phyloP scores from a whole-genome alignment of 1,140 invertebrate species.

The Diorhabda carinulata region DNA sequence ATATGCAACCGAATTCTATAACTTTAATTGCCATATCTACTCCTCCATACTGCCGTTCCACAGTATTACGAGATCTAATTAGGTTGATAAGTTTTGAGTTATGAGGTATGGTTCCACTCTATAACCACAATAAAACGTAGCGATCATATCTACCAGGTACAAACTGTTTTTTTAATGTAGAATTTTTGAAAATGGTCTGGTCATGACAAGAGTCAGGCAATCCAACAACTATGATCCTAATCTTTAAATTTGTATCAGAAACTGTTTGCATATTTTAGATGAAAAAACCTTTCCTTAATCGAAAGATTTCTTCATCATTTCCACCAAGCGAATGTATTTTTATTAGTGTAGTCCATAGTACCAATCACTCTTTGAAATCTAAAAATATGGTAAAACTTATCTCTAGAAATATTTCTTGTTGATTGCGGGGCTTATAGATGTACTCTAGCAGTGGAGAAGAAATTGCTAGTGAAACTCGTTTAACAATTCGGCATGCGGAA shows the following conservation, averaged over 20 bases:
- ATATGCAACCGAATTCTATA: too few relatives aligned
- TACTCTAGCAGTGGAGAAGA: slow-evolving; percentile 17
- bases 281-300: too few relatives aligned
- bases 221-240: slow-evolving; percentile 40
- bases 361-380: slow-evolving; percentile 32
- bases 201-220: slow-evolving; percentile 46
- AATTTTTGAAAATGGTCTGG: slow-evolving; percentile 42
- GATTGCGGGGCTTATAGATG: slow-evolving; percentile 14
- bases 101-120: too few relatives aligned
- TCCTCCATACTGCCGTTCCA: too few relatives aligned
- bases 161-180: slow-evolving; percentile 26
- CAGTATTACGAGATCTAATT: too few relatives aligned
- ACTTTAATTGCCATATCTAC: too few relatives aligned
- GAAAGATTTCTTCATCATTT: slow-evolving; percentile 38
- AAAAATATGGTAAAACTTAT: slow-evolving; percentile 34
- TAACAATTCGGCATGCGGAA: slow-evolving; percentile 22
- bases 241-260: slow-evolving; percentile 31
- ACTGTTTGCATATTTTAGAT: slow-evolving; percentile 45
- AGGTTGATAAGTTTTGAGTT: too few relatives aligned
- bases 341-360: slow-evolving; percentile 17
- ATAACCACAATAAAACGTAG: background rate
- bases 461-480: slow-evolving; percentile 26
- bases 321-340: slow-evolving; percentile 31
- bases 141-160: slow-evolving; percentile 17
- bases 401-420: slow-evolving; percentile 16